Base-by-base conservation (phyloP, 2,797 vertebrate genomes). In the Sebastiscus albofasciatus region DNA sequence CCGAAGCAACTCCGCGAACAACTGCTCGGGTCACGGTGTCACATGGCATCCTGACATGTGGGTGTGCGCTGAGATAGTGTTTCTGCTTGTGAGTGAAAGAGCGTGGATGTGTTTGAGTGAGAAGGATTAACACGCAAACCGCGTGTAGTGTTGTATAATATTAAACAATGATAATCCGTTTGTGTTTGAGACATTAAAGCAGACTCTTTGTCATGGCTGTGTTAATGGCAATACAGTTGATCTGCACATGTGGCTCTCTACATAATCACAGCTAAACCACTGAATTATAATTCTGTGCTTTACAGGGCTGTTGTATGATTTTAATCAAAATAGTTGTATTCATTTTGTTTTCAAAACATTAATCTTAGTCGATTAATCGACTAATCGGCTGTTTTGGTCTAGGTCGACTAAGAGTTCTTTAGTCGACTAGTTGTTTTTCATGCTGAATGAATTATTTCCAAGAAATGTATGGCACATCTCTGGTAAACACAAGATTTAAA, bases 1-100 rank as follows among this genome's bases (percentile, higher is more conserved):
- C 80, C 8, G 24, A 61, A 77, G 81, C 77, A 75, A 75, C 76
- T 84, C 72, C 20, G 55, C 5, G 16, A 84, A 75, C 75, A 80
- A 77, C 86, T 77, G 83, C 72, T 70, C 26, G 29, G 83, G 81
- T 86, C 90, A 55, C 2, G 64, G 85, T 83, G 88, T 91, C 87
- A 82, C 59, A 86, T 90, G 65, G 75, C 78, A 26, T 67, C 72
- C 76, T 77, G 36, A 70, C 67, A 81, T 59, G 70, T 66, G 79
- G 27, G 29, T 76, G 80, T 83, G 80, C 39, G 16, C 16, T 18
- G 42, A 66, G 73, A 76, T 64, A 13, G 72, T 65, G 59, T 80
- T 83, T 39, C 78, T 71, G 42, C 69, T 26, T 75, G 56, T 76
- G 70, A 11, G 55, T 67, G 46, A 78, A 59, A 75, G 18, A 75